Base-by-base conservation (phyloP, 1,140 invertebrate species). In the Charaxes varanes region DNA sequence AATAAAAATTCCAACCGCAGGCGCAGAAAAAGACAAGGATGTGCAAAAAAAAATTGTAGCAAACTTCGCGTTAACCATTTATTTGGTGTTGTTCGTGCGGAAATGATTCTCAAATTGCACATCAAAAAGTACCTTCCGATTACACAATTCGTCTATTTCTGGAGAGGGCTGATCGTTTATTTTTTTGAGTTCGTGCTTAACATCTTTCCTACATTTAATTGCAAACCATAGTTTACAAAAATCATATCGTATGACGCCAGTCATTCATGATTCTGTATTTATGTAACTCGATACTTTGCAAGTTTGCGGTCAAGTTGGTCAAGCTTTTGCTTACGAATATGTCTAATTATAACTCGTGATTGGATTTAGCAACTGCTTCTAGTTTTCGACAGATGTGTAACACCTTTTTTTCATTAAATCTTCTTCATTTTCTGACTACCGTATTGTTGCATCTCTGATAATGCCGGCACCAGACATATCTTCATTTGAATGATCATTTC, bases 41-140 rank as follows among this genome's bases (percentile, higher is more conserved):
- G 60, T 48, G 23, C 12, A 54, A 64, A n/a, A n/a, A 80, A 63
- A 78, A 73, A 77, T 52, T 54, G 49, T 48, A 47, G 46, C 61
- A 66, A 63, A 52, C 36, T n/a, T n/a, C 35, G 28, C 24, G 28
- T 50, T 66, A 60, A 62, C 56, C 62, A 59, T 61, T 61, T 68
- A 74, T 81, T 78, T 63, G 59, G 51, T 26, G 46, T 52, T 64
- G 48, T 67, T 76, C 72, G 62, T 73, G 77, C 77, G 77, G 77
- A 81, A 81, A 73, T 70, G 63, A 66, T 67, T 78, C 73, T 81
- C 74, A 73, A 74, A 77, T 81, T 81, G 74, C 77, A 76, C 60
- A 68, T 62, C 53, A 43, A 44, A 59, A 50, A 61, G 57, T 35
- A 59, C 59, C 62, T 67, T 70, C 65, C 69, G 69, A 67, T 67